These are phyloP conservation scores for Hylyphantes graminicola DNA, from an alignment of 1,140 invertebrate genomes.

Conservation along the genomic window DNA sequence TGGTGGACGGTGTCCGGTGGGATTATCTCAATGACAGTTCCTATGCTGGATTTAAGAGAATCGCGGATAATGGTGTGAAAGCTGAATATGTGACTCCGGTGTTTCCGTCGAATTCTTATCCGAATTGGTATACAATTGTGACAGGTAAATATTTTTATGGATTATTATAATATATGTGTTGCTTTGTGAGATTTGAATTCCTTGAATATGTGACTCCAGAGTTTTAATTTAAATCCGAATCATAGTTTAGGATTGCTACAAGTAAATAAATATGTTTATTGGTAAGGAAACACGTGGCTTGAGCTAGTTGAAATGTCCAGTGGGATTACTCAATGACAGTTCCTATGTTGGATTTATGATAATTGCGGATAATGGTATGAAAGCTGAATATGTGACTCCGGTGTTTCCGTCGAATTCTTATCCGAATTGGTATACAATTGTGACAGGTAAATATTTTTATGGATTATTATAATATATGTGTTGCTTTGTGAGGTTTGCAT, in stretches of 20 bases:
- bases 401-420: constrained; percentile 60
- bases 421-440: constrained; percentile 60
- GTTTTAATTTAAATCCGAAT: too few relatives aligned
- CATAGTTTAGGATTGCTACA: too few relatives aligned
- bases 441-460: constrained; percentile 50
- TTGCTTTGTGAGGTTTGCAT: too few relatives aligned
- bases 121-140: constrained; percentile 60
- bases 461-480: neutral
- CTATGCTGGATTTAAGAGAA: constrained; percentile 45
- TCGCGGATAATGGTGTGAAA: constrained; percentile 52
- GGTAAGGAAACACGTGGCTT: too few relatives aligned
- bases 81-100: constrained; percentile 53
- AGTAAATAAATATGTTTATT: too few relatives aligned
- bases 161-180: neutral
- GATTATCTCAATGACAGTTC: constrained; percentile 48
- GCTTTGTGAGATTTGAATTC: too few relatives aligned
- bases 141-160: constrained; percentile 46
- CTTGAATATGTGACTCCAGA: too few relatives aligned
- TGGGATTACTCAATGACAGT: neutral
- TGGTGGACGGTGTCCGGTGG: constrained; percentile 58
- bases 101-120: constrained; percentile 60
- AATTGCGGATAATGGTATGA: constrained; percentile 49
- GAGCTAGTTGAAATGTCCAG: too few relatives aligned
- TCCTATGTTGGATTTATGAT: constrained; percentile 14
- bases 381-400: constrained; percentile 51